These are phyloP conservation scores for Lithophane ornitopus DNA, from an alignment of 2,888 invertebrate genomes.

Conservation along the genomic window DNA sequence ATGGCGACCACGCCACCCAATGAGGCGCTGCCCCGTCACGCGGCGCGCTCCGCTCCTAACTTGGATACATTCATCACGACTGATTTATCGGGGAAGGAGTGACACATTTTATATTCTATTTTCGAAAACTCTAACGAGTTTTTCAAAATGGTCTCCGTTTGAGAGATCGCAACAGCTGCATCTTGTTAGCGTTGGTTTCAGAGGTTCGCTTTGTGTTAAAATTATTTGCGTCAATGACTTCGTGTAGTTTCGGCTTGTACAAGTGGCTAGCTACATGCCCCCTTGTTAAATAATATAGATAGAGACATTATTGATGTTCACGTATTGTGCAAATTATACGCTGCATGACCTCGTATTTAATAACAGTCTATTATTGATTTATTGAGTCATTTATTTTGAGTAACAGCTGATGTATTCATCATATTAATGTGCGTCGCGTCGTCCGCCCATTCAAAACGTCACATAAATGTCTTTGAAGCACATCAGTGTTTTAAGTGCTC, in stretches of 20 bases:
- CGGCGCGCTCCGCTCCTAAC: constrained; percentile 84
- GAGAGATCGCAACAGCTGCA: constrained; percentile 88
- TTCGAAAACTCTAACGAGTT: constrained; percentile 88
- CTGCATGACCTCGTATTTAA: constrained; percentile 81
- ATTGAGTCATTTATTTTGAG: constrained; percentile 79
- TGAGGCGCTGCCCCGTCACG: constrained; percentile 89
- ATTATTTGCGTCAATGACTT: constrained; percentile 86
- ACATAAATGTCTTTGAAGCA: constrained; percentile 71
- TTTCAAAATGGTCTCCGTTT: constrained; percentile 88
- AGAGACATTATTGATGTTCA: constrained; percentile 78
- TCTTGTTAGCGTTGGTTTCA: constrained; percentile 88
- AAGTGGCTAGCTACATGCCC: constrained; percentile 72
- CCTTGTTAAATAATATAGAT: constrained; percentile 73
- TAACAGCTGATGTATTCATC: constrained; percentile 82
- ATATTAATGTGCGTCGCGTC: constrained; percentile 74
- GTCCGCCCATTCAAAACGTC: constrained; percentile 71
- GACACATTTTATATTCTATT: constrained; percentile 91
- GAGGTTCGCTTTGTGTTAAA: constrained; percentile 84
- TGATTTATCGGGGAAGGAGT: constrained; percentile 90
- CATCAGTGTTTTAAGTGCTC: constrained; percentile 75
- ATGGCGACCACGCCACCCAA: constrained; percentile 90
- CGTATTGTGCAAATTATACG: constrained; percentile 84
- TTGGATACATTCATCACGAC: constrained; percentile 88
- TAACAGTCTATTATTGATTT: constrained; percentile 84
- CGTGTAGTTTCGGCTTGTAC: constrained; percentile 76